Evolutionary conservation across 2,797 vertebrate species (phyloP).

Genomic region (Antennarius maculatus): DNA sequence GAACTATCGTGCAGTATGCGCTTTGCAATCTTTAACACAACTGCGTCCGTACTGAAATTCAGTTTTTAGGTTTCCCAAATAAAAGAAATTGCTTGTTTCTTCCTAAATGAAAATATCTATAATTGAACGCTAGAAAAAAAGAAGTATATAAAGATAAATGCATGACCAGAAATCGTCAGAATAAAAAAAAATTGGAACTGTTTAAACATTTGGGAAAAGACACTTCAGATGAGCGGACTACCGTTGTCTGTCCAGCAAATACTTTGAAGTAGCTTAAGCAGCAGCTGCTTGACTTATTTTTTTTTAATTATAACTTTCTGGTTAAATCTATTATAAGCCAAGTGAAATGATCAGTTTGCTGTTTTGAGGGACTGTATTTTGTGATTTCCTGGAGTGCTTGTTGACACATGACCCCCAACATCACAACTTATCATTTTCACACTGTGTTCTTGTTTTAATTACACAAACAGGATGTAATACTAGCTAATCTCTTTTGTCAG

Average conservation of each 20-base stretch:
- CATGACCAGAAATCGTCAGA: conserved; percentile 1
- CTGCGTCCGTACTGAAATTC: conserved; percentile 38
- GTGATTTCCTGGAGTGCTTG: not conserved
- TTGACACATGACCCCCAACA: not conserved
- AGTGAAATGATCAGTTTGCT: not conserved
- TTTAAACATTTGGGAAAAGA: not conserved
- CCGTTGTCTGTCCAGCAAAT: conserved; percentile 5
- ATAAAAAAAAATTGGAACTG: not conserved
- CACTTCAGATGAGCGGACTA: conserved; percentile 1
- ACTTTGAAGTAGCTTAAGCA: not conserved
- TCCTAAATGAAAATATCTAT: conserved; percentile 17
- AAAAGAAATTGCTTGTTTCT: conserved; percentile 40
- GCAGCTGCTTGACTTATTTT: not conserved
- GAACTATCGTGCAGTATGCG: conserved; percentile 34
- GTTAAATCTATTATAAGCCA: not conserved
- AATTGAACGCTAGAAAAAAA: conserved; percentile 5
- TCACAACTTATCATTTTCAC: not conserved
- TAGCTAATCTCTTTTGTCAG: too few relatives aligned
- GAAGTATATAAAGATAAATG: not conserved
- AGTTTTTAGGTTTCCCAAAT: conserved; percentile 33
- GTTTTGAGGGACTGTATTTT: not conserved
- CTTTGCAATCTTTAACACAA: conserved; percentile 49
- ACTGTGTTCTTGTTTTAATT: not conserved
- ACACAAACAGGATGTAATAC: not conserved
- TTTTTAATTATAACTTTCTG: not conserved